phyloP scores from a whole-genome alignment of 30 jellyfish, hydroid and myxozoan genomes.

The Chironex yamaguchii region DNA sequence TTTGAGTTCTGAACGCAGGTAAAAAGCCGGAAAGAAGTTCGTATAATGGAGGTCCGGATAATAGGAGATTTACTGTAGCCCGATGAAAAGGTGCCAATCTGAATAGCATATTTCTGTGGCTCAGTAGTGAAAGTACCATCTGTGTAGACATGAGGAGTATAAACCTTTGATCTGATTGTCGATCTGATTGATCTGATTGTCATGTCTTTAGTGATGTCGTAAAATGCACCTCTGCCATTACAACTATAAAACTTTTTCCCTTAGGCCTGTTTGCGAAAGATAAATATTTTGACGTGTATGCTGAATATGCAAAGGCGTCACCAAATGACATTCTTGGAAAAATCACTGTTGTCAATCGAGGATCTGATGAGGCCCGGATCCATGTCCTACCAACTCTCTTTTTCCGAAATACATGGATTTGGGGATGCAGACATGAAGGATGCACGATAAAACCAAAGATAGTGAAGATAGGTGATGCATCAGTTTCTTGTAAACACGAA shows the following conservation, averaged over 20 bases:
- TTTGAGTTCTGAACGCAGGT: too few relatives aligned
- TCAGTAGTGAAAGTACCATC: too few relatives aligned
- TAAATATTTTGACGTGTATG: constrained; percentile 86
- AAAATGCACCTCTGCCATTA: too few relatives aligned
- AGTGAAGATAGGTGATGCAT: constrained; percentile 55
- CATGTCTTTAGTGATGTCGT: too few relatives aligned
- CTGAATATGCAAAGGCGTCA: constrained; percentile 81
- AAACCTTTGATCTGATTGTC: too few relatives aligned
- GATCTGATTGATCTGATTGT: too few relatives aligned
- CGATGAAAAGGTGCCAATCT: too few relatives aligned
- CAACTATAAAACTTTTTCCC: background rate
- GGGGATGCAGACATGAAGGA: constrained; percentile 98
- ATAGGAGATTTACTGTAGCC: too few relatives aligned
- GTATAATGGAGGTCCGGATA: too few relatives aligned
- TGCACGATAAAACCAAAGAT: constrained; percentile 90
- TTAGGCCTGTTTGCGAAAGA: constrained; percentile 81
- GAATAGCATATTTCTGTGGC: too few relatives aligned
- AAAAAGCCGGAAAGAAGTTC: too few relatives aligned
- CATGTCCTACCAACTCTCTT: constrained; percentile 87
- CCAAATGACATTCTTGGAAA: constrained; percentile 79
- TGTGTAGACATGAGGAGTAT: too few relatives aligned
- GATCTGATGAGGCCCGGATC: constrained; percentile 76
- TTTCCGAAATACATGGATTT: constrained; percentile 96
- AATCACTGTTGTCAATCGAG: constrained; percentile 89
- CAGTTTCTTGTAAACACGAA: constrained; percentile 79